Evolutionary conservation across 2,888 invertebrate genomes (phyloP), one percentile per base, ranked within the genome.

Genomic region (Adela reaumurella): DNA sequence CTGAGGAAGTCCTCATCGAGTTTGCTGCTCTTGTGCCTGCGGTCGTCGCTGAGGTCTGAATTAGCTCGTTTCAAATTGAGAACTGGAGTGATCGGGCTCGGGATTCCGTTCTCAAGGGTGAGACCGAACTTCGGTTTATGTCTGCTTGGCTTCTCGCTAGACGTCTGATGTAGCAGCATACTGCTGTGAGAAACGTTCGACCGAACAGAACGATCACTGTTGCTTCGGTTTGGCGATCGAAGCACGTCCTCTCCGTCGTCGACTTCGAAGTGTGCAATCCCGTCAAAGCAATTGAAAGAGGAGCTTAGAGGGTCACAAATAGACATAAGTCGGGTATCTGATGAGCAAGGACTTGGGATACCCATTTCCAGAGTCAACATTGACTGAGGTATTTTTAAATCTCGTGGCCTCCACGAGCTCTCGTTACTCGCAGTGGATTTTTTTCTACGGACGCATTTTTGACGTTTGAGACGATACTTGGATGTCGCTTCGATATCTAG

Each of bases 391-490:
- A 43, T 49, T 49, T 65, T 62, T 8, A 47, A 46, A 49, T 58
- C 61, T 53, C 63, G 67, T 16, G 58, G 62, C 53, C 64, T 68
- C 58, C 64, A 67, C 45, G 64, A 58, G 51, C 72, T 76, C 46
- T 76, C 74, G 24, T 70, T 74, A 49, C 74, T 76, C 0, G 69
- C 65, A 14, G 72, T 74, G 2, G 74, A 76, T 53, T 79, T 81
- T 55, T 82, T 78, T 52, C 83, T 70, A 2, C 84, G 66, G 16
- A 84, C 81, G 56, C 84, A 83, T 55, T 70, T 78, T 59, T 85
- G 84, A 17, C 84, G 67, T 60, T 78, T 81, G 29, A 84, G 60
- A 50, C 71, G 66, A 5, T 70, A 58, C 53, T 71, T 73, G 5
- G 61, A 59, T 4, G 62, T 63, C 52, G 67, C 68, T 48, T 61